A percentile compares a stretch with the other conserved stretches of the same genome.
These are phyloP conservation scores for Butastur rufipennis DNA, from an alignment of 2,113 vertebrate species.

Conservation along the genomic window DNA sequence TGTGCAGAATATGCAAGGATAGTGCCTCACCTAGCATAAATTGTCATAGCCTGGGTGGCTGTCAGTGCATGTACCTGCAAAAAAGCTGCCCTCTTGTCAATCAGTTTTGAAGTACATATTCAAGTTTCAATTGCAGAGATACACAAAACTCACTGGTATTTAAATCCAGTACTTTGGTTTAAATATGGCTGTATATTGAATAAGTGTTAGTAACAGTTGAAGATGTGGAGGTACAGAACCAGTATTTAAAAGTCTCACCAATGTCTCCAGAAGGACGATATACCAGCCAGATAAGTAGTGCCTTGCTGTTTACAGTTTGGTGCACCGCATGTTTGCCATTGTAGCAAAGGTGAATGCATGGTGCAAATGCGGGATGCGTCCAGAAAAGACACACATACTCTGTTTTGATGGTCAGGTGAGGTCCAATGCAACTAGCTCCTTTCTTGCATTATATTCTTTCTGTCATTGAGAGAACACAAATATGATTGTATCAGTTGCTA, in stretches of 20 bases:
- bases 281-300: neutral
- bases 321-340: rapidly evolving
- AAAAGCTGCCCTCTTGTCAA: neutral
- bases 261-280: neutral
- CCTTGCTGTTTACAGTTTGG: neutral
- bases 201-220: neutral
- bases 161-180: neutral
- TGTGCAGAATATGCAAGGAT: neutral
- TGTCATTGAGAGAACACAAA: neutral
- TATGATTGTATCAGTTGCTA: neutral
- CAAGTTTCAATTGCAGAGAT: neutral
- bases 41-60: neutral
- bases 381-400: neutral
- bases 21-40: neutral
- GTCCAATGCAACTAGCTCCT: neutral
- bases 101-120: neutral
- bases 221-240: neutral
- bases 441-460: neutral
- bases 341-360: neutral
- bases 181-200: neutral
- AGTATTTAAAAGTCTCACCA: neutral
- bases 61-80: neutral
- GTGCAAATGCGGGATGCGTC: neutral
- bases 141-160: neutral
- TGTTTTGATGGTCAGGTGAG: neutral